Evolutionary conservation across 2,888 invertebrate species (phyloP).

Genomic region (Linnaemya tessellans): DNA sequence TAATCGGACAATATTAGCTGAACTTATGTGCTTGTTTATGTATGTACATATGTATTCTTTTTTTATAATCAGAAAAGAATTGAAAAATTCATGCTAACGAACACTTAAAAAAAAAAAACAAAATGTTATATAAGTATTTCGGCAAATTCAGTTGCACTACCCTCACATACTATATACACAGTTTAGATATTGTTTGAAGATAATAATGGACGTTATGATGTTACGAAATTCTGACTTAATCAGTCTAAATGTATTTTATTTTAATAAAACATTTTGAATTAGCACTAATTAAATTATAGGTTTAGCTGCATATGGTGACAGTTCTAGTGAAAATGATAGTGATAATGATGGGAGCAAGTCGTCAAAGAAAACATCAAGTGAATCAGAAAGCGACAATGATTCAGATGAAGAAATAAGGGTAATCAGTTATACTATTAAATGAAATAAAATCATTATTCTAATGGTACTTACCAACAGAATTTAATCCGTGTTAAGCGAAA

Average conservation of each 20-base stretch:
- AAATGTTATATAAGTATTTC: too few relatives aligned
- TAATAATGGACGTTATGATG: neutral
- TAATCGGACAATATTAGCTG: neutral
- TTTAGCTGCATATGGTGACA: slow-evolving; percentile 91
- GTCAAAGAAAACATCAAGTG: slow-evolving; percentile 32
- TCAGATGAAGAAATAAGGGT: slow-evolving; percentile 91
- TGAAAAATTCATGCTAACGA: slow-evolving; percentile 15
- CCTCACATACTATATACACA: neutral
- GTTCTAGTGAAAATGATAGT: slow-evolving; percentile 85
- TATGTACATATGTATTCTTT: neutral
- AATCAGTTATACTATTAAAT: neutral
- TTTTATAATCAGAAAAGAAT: neutral
- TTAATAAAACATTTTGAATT: slow-evolving; percentile 74
- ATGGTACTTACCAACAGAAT: slow-evolving; percentile 81
- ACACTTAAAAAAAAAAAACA: neutral
- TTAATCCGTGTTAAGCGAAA: slow-evolving; percentile 86
- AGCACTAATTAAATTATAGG: slow-evolving; percentile 85
- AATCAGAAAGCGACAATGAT: slow-evolving; percentile 82
- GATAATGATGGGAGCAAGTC: slow-evolving; percentile 78
- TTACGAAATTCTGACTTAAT: neutral
- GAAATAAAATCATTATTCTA: slow-evolving; percentile 14
- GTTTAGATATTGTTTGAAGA: neutral
- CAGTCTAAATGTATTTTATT: neutral
- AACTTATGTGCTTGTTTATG: neutral
- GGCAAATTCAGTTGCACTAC: too few relatives aligned